Evolutionary conservation across 1,140 invertebrate species (phyloP).

Genomic region (Aphaenogaster floridana): DNA sequence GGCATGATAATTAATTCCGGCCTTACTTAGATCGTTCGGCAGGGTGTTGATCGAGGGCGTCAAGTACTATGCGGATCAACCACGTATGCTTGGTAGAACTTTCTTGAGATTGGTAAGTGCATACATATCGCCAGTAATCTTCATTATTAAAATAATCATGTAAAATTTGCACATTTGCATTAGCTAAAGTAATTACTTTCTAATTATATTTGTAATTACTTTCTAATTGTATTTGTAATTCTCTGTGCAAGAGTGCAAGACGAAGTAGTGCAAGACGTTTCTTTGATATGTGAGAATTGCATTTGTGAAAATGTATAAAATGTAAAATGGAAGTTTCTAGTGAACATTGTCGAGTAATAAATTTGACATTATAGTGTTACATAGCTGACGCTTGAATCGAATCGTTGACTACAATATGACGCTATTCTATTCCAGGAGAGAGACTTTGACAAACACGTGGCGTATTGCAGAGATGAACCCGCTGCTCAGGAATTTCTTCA

Average conservation of each 20-base stretch:
- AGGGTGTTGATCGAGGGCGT: slow-evolving; percentile 97
- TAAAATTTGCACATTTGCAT: not conserved
- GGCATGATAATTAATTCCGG: slow-evolving; percentile 86
- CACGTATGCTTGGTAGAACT: slow-evolving; percentile 94
- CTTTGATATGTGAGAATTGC: not conserved
- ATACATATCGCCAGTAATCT: not conserved
- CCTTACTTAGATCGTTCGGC: slow-evolving; percentile 88
- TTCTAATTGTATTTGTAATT: slow-evolving; percentile 16
- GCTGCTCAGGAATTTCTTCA: slow-evolving; percentile 93
- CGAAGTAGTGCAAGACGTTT: not conserved
- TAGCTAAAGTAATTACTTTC: not conserved
- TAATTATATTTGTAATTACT: not conserved
- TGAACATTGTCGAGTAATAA: not conserved
- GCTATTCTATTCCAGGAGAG: slow-evolving; percentile 89
- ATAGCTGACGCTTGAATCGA: slow-evolving; percentile 3
- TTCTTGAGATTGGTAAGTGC: slow-evolving; percentile 92
- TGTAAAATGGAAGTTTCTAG: not conserved
- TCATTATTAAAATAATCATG: slow-evolving; percentile 1
- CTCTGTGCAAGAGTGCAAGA: not conserved
- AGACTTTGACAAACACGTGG: slow-evolving; percentile 97
- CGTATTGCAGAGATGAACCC: slow-evolving; percentile 95
- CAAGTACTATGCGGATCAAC: slow-evolving; percentile 96
- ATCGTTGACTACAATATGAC: not conserved
- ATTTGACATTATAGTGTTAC: not conserved
- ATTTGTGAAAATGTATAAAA: not conserved